Evolutionary conservation across 2,113 vertebrate genomes (phyloP).

Genomic region (Ctenomys sociabilis): DNA sequence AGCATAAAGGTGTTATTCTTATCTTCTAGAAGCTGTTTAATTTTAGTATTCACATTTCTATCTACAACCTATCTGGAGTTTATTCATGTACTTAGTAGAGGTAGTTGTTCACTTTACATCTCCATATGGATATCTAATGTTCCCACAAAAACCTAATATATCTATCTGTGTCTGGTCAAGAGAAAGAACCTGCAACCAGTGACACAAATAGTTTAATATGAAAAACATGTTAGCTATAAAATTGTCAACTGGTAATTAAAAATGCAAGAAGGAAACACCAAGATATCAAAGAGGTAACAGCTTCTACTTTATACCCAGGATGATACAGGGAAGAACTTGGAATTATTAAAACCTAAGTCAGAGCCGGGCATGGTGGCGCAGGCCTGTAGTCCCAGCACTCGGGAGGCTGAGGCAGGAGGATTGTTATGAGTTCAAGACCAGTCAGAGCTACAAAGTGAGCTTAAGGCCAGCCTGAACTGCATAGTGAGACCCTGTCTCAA

Average conservation of each 20-base stretch:
- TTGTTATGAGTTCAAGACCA: no score
- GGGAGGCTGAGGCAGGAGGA: no score
- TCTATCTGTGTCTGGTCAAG: not conserved
- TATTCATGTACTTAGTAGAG: not conserved
- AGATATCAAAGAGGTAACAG: not conserved
- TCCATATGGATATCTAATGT: not conserved
- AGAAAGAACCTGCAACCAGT: constrained; percentile 30
- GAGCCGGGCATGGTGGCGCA: no score
- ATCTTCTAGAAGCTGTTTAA: not conserved
- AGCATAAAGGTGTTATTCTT: not conserved
- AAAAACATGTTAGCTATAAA: not conserved
- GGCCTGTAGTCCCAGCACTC: no score
- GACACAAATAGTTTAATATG: constrained; percentile 36
- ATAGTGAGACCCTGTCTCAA: no score
- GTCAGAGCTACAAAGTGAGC: no score
- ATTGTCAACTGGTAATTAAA: constrained; percentile 14
- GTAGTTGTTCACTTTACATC: not conserved
- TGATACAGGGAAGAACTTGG: not conserved
- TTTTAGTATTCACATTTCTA: constrained; percentile 35
- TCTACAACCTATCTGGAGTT: not conserved
- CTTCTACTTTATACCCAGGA: not conserved
- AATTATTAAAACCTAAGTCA: constrained; percentile 53
- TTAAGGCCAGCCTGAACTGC: no score
- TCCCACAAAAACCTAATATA: not conserved
- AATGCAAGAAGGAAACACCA: not conserved